These are phyloP conservation scores for Seira sanloemensis DNA, from an alignment of 2,888 invertebrate species.

Conservation along the genomic window DNA sequence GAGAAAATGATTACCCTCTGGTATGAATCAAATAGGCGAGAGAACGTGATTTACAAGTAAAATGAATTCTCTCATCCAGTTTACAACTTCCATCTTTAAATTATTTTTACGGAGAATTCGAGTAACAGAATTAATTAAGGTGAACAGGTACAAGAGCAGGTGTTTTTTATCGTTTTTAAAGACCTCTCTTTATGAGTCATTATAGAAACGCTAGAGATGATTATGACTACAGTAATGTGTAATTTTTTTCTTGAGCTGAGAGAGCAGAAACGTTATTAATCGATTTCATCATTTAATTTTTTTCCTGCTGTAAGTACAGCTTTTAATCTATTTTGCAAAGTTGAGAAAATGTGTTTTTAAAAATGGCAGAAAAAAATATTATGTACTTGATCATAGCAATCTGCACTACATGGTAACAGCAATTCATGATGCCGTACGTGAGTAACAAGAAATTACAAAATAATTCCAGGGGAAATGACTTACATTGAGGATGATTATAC, in stretches of 20 bases:
- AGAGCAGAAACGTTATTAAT: neutral
- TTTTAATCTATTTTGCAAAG: neutral
- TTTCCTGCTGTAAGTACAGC: neutral
- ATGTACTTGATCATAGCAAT: neutral
- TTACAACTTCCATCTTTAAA: neutral
- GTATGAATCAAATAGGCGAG: slow-evolving; percentile 15
- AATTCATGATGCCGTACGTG: no score
- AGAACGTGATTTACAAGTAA: slow-evolving; percentile 39
- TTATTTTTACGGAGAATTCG: slow-evolving; percentile 29
- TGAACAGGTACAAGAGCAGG: slow-evolving; percentile 3
- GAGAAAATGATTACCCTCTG: neutral
- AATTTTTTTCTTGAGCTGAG: no score
- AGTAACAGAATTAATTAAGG: slow-evolving; percentile 42
- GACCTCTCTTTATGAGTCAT: slow-evolving; percentile 14
- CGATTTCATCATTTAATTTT: neutral
- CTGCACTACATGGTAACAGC: neutral
- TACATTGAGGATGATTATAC: neutral
- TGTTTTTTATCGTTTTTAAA: slow-evolving; percentile 6
- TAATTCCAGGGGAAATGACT: neutral
- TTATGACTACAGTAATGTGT: neutral
- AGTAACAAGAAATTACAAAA: neutral
- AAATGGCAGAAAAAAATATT: neutral
- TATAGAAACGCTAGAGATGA: neutral
- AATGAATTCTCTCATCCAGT: slow-evolving; percentile 25
- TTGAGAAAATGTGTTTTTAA: neutral